Evolutionary conservation across 2,113 vertebrate species (phyloP).

Genomic region (Hippocampus zosterae): DNA sequence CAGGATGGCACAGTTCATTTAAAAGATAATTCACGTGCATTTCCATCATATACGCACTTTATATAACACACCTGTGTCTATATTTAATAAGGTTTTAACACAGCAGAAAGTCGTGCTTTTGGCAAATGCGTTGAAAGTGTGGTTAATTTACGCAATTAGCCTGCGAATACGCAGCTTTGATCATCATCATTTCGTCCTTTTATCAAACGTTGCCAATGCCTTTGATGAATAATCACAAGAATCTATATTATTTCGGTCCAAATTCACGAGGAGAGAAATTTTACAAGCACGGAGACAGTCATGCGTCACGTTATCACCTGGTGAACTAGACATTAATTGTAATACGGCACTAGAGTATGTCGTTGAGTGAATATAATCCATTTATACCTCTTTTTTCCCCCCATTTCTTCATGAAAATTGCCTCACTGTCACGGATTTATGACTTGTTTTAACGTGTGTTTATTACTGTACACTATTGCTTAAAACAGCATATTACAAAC

Average conservation of each 20-base stretch:
- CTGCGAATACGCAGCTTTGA: not conserved
- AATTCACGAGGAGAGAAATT: not conserved
- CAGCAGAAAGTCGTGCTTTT: not conserved
- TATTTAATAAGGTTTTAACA: not conserved
- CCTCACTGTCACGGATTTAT: not conserved
- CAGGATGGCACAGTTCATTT: not conserved
- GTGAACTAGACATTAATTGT: not conserved
- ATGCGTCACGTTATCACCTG: not conserved
- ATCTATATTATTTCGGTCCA: not conserved
- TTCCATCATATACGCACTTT: not conserved
- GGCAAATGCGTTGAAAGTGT: slow-evolving; percentile 13
- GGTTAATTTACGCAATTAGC: slow-evolving; percentile 41
- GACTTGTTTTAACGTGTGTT: not conserved
- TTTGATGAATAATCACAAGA: not conserved
- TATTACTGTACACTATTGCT: no score
- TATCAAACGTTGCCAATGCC: not conserved
- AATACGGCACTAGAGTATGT: not conserved
- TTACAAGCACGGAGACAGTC: not conserved
- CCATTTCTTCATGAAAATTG: not conserved
- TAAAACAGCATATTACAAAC: no score
- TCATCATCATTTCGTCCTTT: not conserved
- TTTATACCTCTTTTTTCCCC: not conserved
- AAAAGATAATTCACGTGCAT: not conserved
- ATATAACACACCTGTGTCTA: fast-evolving
- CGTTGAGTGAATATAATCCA: not conserved